Percentiles rank a stretch among this genome's conserved stretches.
Conservation (phyloP, 2,888 invertebrate species). For the Cerastoderma edule region DNA sequence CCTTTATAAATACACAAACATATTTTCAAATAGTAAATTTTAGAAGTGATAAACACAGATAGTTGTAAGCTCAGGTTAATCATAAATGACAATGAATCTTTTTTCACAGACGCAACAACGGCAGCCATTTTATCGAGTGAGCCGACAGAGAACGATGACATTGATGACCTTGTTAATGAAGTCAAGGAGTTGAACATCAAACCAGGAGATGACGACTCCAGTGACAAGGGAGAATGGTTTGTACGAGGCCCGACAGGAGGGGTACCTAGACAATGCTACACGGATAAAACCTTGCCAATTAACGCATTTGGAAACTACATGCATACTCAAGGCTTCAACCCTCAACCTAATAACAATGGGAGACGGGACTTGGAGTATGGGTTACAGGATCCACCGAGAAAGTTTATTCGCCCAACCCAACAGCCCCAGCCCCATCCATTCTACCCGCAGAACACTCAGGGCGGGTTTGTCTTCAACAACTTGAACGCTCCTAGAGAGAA, state of each 20-base stretch:
- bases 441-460: background rate
- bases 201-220: slow-evolving; percentile 2
- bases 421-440: background rate
- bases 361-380: slow-evolving; percentile 3
- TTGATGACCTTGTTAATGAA: slow-evolving; percentile 12
- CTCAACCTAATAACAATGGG: slow-evolving; percentile 21
- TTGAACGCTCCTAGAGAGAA: background rate
- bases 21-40: background rate
- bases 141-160: slow-evolving; percentile 2
- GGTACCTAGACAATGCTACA: background rate
- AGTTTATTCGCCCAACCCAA: slow-evolving; percentile 1
- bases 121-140: slow-evolving; percentile 4
- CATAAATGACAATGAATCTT: background rate
- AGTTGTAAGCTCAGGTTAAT: background rate
- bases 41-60: background rate
- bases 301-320: slow-evolving; percentile 34
- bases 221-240: slow-evolving; percentile 20
- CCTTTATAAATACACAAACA: too few species aligned
- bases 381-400: background rate
- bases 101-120: background rate
- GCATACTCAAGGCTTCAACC: background rate
- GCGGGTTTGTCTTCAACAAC: background rate
- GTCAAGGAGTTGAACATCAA: slow-evolving; percentile 46
- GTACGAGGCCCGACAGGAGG: slow-evolving; percentile 26
- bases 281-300: slow-evolving; percentile 28